These are phyloP conservation scores for Drosophila incognita DNA, from an alignment of 2,888 invertebrate genomes.

Conservation along the genomic window DNA sequence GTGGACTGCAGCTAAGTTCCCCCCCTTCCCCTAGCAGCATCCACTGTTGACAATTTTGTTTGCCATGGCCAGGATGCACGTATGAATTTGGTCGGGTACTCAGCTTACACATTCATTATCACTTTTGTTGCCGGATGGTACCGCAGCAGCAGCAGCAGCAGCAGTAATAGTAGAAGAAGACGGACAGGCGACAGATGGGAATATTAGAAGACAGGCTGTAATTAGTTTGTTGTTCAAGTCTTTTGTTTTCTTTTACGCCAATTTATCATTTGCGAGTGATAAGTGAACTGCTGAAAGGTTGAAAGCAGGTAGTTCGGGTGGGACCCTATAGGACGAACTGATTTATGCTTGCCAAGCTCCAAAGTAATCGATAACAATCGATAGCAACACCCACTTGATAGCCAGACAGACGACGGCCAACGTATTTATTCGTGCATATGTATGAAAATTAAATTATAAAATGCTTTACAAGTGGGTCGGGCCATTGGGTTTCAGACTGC, in stretches of 20 bases:
- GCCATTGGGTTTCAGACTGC: slow-evolving; percentile 45
- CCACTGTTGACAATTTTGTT: slow-evolving; percentile 75
- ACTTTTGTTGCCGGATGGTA: slow-evolving; percentile 70
- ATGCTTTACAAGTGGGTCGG: slow-evolving; percentile 81
- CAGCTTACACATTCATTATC: slow-evolving; percentile 84
- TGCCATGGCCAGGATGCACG: slow-evolving; percentile 53
- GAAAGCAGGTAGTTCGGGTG: slow-evolving; percentile 36
- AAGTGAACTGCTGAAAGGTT: slow-evolving; percentile 82
- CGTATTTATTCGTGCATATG: slow-evolving; percentile 23
- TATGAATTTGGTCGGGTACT: slow-evolving; percentile 48
- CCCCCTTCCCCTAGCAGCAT: slow-evolving; percentile 1
- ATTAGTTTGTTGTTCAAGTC: slow-evolving; percentile 67
- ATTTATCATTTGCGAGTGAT: slow-evolving; percentile 68
- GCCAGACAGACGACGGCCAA: slow-evolving; percentile 33
- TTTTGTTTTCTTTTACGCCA: slow-evolving; percentile 62
- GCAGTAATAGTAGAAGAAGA: slow-evolving; percentile 31
- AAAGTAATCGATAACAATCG: slow-evolving; percentile 80
- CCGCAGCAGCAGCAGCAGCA: slow-evolving; percentile 22
- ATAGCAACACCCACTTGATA: slow-evolving; percentile 77
- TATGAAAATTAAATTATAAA: slow-evolving; percentile 84
- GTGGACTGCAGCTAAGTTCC: slow-evolving; percentile 36
- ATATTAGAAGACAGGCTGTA: slow-evolving; percentile 63
- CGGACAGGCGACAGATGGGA: slow-evolving; percentile 56
- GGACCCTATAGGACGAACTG: slow-evolving; percentile 42
- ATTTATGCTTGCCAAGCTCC: slow-evolving; percentile 68